Evolutionary conservation across 2,888 invertebrate genomes (phyloP).

Genomic region (Caenorhabditis zanzibari): DNA sequence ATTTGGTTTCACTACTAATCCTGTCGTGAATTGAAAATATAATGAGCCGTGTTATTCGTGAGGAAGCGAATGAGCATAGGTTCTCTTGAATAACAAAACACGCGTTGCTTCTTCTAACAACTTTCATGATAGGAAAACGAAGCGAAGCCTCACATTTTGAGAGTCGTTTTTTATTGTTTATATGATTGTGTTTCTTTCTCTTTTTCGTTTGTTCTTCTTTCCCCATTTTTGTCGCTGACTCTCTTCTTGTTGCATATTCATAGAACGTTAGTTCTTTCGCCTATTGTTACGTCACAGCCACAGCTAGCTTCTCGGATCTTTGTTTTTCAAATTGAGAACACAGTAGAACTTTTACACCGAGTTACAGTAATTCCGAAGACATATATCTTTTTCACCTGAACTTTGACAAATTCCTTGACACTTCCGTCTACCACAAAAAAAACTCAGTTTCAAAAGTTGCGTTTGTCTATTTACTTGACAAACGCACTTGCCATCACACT

Average conservation of each 20-base stretch:
- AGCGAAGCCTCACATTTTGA: constrained; percentile 8
- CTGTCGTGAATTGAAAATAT: no score
- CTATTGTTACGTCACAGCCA: neutral
- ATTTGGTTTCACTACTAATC: no score
- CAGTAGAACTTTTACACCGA: no score
- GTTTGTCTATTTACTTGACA: constrained; percentile 41
- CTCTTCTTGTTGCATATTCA: constrained; percentile 43
- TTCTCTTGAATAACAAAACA: neutral
- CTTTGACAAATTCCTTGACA: neutral
- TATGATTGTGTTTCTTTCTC: neutral
- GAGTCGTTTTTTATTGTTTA: neutral
- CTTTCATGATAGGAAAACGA: neutral
- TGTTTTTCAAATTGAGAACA: neutral
- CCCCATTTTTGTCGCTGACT: neutral
- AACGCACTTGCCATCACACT: constrained; percentile 46
- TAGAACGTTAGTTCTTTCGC: constrained; percentile 17
- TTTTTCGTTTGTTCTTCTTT: neutral
- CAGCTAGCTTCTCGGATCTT: neutral
- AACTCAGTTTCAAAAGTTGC: constrained; percentile 25
- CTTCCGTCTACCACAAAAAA: neutral
- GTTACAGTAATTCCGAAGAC: no score
- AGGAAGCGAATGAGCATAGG: neutral
- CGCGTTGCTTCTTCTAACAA: neutral
- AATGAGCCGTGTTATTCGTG: no score
- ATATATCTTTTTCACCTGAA: neutral